Evolutionary conservation across 2,797 vertebrate genomes (phyloP).

Genomic region (Xerus rutilus): DNA sequence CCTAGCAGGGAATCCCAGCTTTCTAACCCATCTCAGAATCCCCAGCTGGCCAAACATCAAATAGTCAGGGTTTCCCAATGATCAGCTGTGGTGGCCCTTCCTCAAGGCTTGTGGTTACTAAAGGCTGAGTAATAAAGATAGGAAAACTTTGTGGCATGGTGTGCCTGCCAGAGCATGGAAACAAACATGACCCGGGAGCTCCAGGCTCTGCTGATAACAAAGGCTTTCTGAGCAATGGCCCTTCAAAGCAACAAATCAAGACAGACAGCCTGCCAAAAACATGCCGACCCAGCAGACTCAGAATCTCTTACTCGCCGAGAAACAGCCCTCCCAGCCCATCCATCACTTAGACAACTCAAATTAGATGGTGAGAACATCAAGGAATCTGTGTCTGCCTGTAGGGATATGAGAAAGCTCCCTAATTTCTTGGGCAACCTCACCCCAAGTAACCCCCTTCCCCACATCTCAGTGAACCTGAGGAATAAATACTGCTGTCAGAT

Average conservation of each 20-base stretch:
- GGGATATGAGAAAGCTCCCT: slow-evolving; percentile 15
- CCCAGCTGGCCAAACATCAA: neutral
- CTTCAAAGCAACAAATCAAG: slow-evolving; percentile 82
- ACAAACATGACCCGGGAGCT: slow-evolving; percentile 13
- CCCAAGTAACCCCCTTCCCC: neutral
- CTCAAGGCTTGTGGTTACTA: neutral
- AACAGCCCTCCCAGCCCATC: slow-evolving; percentile 70
- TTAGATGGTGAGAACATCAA: slow-evolving; percentile 63
- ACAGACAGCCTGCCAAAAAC: slow-evolving; percentile 83
- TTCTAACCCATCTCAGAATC: neutral
- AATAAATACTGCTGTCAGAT: neutral
- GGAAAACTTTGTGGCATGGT: neutral
- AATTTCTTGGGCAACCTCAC: neutral
- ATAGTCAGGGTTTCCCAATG: neutral
- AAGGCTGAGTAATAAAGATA: slow-evolving; percentile 53
- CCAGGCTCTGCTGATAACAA: slow-evolving; percentile 64
- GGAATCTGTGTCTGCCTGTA: slow-evolving; percentile 24
- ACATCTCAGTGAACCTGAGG: neutral
- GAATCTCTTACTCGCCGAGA: slow-evolving; percentile 66
- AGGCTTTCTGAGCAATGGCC: slow-evolving; percentile 74
- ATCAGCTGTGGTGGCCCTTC: neutral
- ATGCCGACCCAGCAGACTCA: slow-evolving; percentile 63
- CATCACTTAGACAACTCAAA: slow-evolving; percentile 76
- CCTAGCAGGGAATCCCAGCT: neutral
- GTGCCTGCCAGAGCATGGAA: neutral